Conservation (phyloP, 2,113 vertebrate species). For the Lethenteron camtschaticum region DNA sequence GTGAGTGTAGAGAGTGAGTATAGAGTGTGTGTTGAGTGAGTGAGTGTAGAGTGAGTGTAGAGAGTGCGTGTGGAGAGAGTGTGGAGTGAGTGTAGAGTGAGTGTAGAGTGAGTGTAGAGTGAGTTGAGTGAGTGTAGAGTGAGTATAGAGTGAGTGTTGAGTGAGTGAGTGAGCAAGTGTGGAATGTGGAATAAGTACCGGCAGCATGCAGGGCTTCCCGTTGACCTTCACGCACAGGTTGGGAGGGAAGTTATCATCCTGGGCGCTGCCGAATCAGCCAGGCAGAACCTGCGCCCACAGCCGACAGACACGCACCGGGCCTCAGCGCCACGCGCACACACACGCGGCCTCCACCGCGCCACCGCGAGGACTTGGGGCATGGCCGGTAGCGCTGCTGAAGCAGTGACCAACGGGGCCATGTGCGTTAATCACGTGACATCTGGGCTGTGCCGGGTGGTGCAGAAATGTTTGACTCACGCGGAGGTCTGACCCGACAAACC, state of each 20-base stretch:
- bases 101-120: too few species aligned
- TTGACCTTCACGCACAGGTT: constrained; percentile 98
- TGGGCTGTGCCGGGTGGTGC: neutral
- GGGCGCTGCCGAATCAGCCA: constrained; percentile 96
- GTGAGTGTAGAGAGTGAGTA: too few species aligned
- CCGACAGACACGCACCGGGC: neutral
- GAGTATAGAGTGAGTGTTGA: too few species aligned
- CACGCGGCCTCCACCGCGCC: neutral
- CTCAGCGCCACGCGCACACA: neutral
- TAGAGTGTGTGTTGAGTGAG: too few species aligned
- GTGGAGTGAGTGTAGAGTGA: too few species aligned
- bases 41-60: too few species aligned
- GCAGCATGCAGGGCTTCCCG: constrained; percentile 89
- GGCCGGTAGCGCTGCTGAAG: too few species aligned
- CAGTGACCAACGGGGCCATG: neutral
- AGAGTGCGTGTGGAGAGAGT: too few species aligned
- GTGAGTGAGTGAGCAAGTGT: too few species aligned
- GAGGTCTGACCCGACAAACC: neutral
- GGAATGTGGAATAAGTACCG: constrained; percentile 28
- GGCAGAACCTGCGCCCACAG: constrained; percentile 58
- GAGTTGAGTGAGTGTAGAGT: too few species aligned
- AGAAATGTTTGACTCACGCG: neutral
- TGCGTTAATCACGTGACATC: neutral
- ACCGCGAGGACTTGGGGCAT: neutral
- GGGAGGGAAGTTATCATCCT: constrained; percentile 97